Evolutionary conservation across 1,140 invertebrate species (phyloP), one percentile per base, ranked within the genome.

Genomic region (Eumeta japonica): DNA sequence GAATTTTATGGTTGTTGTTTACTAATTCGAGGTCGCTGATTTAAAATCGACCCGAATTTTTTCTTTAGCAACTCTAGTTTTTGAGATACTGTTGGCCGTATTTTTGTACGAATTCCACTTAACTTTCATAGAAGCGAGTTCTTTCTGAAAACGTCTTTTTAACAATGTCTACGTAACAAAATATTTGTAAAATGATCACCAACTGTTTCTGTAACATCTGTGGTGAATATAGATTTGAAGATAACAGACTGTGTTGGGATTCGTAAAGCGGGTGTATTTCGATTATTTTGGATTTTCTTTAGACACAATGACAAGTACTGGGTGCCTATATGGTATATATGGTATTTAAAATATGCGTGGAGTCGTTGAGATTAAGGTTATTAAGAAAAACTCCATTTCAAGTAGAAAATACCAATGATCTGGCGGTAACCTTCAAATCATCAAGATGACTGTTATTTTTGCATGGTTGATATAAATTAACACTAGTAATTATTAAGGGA

Each of bases 161-260:
- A 7, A 24, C 20, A 7, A 24, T 24, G 20, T 24, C 20, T 24
- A 24, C 20, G 20, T 24, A 5, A 24, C 5, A n/a, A 24, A 5
- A 24, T 24, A 24, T n/a, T 5, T 24, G 20, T 24, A 24, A 24
- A 24, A 24, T 7, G 5, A 24, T 7, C n/a, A 5, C 20, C n/a
- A n/a, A 24, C n/a, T 24, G 20, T 24, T 24, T 24, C n/a, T 24
- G 20, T 24, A 24, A 24, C 20, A 24, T 24, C n/a, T 24, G 20
- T 24, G 20, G 20, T 24, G 20, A 5, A 24, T 24, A 24, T 24
- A 24, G 5, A 24, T 24, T 24, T 24, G n/a, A 24, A 24, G n/a
- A 24, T 5, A n/a, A 24, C n/a, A 7, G 20, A 24, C 20, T 24
- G 20, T 24, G 20, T 24, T n/a, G 20, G 20, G n/a, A 5, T 24